Percentiles rank a stretch among this genome's conserved stretches.
These are phyloP conservation scores for Anguilla obscura DNA, from an alignment of 2,797 vertebrate genomes.

Conservation along the genomic window DNA sequence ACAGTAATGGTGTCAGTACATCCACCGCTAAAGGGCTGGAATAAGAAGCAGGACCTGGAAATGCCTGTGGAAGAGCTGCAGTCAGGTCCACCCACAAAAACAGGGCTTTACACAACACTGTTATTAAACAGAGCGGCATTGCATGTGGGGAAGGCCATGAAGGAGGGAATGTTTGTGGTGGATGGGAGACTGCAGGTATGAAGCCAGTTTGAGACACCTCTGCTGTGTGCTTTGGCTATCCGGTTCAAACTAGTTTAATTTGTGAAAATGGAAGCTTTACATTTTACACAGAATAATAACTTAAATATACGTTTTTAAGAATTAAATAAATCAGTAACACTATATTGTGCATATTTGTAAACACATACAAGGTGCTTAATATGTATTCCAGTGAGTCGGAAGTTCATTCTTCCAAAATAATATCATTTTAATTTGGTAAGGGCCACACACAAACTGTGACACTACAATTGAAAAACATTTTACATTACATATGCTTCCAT, in stretches of 20 bases:
- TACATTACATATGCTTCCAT: neutral
- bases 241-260: no score
- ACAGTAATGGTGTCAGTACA: constrained; percentile 14
- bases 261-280: neutral
- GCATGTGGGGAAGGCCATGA: neutral
- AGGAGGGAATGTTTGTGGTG: neutral
- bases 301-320: neutral
- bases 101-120: neutral
- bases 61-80: neutral
- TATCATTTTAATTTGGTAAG: neutral
- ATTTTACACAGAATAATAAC: neutral
- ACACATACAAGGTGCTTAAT: neutral
- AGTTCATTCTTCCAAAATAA: neutral
- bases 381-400: neutral
- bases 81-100: neutral
- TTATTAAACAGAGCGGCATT: neutral
- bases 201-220: neutral
- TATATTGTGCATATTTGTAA: neutral
- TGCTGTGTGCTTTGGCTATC: neutral
- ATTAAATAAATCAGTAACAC: neutral
- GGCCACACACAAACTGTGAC: no score
- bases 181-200: neutral
- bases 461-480: neutral
- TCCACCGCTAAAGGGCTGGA: neutral
- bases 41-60: neutral